phyloP scores from a whole-genome alignment of 2,797 vertebrate species.

The Aeoliscus strigatus region DNA sequence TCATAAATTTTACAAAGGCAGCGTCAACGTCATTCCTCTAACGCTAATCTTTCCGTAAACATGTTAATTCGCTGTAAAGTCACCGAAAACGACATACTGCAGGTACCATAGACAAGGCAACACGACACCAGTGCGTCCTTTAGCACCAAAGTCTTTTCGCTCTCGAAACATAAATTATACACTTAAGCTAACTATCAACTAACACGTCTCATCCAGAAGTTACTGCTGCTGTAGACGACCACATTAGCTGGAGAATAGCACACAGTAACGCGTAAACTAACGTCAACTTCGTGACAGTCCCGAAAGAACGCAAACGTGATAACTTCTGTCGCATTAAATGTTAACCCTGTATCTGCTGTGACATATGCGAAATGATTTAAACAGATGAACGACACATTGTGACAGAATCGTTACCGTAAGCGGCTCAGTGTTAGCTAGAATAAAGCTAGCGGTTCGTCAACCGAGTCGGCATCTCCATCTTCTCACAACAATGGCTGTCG shows the following conservation, averaged over 20 bases:
- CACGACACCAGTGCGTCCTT: no score
- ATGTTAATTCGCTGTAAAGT: no score
- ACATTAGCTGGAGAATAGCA: not conserved
- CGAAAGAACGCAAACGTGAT: constrained; percentile 1
- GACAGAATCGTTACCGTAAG: constrained; percentile 2
- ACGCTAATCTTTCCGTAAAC: no score
- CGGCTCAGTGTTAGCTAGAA: constrained; percentile 32
- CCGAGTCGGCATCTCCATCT: constrained; percentile 58
- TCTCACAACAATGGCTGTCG: constrained; percentile 74
- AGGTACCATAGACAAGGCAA: no score
- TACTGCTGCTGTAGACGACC: not conserved
- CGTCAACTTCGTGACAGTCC: not conserved
- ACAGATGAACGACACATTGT: not conserved
- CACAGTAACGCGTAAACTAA: not conserved
- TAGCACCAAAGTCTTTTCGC: no score
- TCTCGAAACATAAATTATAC: no score
- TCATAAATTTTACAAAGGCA: no score
- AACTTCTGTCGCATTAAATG: not conserved
- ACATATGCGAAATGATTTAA: not conserved
- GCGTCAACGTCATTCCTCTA: no score
- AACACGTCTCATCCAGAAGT: not conserved
- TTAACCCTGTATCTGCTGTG: not conserved
- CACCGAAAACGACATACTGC: no score
- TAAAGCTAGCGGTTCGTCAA: constrained; percentile 48
- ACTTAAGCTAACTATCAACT: no score